A percentile compares a stretch with the other conserved stretches of the same genome.
These are phyloP conservation scores for Alectura lathami DNA, from an alignment of 2,113 vertebrate genomes.

Conservation along the genomic window DNA sequence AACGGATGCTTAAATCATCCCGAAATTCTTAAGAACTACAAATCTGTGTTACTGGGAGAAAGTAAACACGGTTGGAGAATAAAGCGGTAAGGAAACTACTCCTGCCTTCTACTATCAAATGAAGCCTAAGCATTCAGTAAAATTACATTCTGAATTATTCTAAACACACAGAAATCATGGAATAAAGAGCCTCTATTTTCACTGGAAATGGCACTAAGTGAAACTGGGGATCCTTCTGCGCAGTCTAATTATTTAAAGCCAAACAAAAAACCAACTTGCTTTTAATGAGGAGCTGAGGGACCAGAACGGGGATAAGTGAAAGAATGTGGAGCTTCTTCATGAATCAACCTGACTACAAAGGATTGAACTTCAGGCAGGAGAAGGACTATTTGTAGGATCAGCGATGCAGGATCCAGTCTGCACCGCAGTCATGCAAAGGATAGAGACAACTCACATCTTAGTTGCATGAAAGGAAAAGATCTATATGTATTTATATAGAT, in stretches of 20 bases:
- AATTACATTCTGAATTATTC: neutral
- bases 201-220: neutral
- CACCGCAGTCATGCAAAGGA: neutral
- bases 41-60: neutral
- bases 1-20: conserved; percentile 30
- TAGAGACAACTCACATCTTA: rapidly evolving
- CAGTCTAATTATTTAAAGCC: neutral
- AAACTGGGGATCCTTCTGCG: neutral
- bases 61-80: neutral
- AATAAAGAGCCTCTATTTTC: neutral
- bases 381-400: neutral
- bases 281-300: neutral
- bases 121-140: neutral
- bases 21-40: conserved; percentile 8
- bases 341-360: neutral
- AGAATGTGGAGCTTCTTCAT: neutral
- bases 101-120: neutral
- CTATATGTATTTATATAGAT: neutral
- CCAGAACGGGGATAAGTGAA: neutral
- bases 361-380: neutral
- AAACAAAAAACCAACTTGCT: neutral
- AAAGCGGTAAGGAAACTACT: neutral
- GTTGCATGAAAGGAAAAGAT: neutral
- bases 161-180: neutral
- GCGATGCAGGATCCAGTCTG: neutral